Evolutionary conservation across 92 coral and sea anemone species (phyloP), one percentile per base, ranked within the genome.

Genomic region (Nematostella vectensis): DNA sequence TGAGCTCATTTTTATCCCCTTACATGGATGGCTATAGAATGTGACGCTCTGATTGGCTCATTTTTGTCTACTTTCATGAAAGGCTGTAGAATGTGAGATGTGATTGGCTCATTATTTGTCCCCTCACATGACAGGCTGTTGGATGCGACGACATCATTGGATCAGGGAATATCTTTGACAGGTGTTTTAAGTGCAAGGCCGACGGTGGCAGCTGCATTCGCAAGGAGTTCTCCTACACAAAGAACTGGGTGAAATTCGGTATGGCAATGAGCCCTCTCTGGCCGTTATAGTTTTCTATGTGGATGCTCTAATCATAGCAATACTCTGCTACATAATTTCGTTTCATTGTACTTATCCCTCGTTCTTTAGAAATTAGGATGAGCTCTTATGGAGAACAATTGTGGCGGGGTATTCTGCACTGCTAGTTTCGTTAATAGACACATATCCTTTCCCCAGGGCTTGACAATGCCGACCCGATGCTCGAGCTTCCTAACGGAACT

Each of bases 181-280:
- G 97, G 50, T 89, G 97, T 48, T 66, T 65, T 27, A 55, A 63
- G 11, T 89, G 97, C 60, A 68, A 57, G 43, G 97, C 94, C 39
- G 64, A 80, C 56, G 97, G 94, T 9, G 47, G 79, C 27, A 54
- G 75, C 27, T 89, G 97, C 45, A 65, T 64, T 2, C 68, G 61
- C 19, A 58, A 48, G 11, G 36, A 26, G 1, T 83, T 62, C 15
- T 33, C 22, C 15, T 83, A 62, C 44, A 77, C 65, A 0, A 75
- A 75, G 48, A 31, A 72, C 39, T 83, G 78, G 67, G 31, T 45
- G 15, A 43, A 31, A 36, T 69, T 47, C 42, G 89, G 89, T 82
- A 62, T 49, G 66, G 30, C 26, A 55, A 1, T 47, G 9, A 11
- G n/a, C n/a, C n/a, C n/a, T n/a, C n/a, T n/a, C n/a, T n/a, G n/a